phyloP scores from a whole-genome alignment of 2,888 invertebrate species.

The Elysia crispata region DNA sequence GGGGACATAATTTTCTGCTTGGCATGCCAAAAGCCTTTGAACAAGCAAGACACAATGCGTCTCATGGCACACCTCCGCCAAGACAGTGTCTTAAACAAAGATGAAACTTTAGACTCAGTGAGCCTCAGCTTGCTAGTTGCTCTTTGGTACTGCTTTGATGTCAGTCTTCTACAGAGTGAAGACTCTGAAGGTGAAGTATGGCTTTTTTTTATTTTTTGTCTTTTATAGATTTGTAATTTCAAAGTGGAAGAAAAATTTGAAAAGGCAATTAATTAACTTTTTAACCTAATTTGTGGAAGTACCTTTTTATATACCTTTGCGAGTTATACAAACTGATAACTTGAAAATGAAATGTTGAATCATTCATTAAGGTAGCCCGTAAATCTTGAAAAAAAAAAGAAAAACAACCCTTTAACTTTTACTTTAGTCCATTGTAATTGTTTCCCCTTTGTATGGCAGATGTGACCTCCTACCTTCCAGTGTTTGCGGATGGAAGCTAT shows the following conservation, averaged over 20 bases:
- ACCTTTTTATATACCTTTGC: no score
- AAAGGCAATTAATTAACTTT: no score
- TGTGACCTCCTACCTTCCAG: constrained; percentile 68
- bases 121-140: constrained; percentile 89
- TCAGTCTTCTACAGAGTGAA: constrained; percentile 83
- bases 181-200: constrained; percentile 73
- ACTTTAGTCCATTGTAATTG: no score
- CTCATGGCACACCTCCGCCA: constrained; percentile 69
- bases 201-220: not conserved
- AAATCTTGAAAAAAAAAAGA: no score
- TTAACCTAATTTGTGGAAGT: no score
- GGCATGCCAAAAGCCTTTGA: constrained; percentile 87
- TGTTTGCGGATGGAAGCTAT: constrained; percentile 74
- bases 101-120: constrained; percentile 88
- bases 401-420: no score
- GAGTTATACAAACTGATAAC: no score
- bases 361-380: no score
- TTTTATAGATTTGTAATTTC: not conserved
- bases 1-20: constrained; percentile 88
- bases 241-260: no score
- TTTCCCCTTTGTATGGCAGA: constrained; percentile 56
- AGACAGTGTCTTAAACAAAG: constrained; percentile 74
- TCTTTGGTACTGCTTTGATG: constrained; percentile 88
- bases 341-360: no score
- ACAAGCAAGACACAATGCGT: constrained; percentile 83